Base-by-base conservation (phyloP, 1,140 invertebrate genomes). In the Zaprionus inermis region DNA sequence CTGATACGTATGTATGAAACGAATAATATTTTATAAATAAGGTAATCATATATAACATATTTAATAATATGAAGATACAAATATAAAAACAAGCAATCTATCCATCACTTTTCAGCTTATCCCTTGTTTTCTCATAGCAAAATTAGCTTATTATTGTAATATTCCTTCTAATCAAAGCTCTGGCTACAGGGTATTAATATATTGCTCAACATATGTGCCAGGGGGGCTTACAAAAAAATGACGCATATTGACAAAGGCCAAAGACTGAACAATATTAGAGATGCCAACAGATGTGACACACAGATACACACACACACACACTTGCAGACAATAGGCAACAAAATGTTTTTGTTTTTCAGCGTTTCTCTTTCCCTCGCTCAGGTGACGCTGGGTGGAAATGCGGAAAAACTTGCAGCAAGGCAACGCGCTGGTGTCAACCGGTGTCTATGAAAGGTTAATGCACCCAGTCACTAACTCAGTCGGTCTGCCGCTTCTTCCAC, bases 241-340 rank as follows among this genome's bases (percentile, higher is more conserved):
- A 51, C 44, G 44, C 60, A 51, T 46, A 64, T 20, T 61, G 44
- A 52, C 14, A 61, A 63, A 55, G 36, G 32, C 58, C 56, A 81
- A 55, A 65, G 34, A 11, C 44, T 22, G 18, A 49, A 49, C 44
- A 49, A 22, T 18, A 63, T 67, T 38, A 55, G 46, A 64, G 49
- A 60, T 65, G 56, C 49, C 77, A 79, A 64, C 79, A 82, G 78
- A 83, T 82, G 79, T 64, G 79, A 41, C 61, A 28, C 30, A 28
- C 55, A 7, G n/a, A 44, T 2, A 16, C 38, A 41, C 38, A 38
- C 57, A 24, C 30, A 32, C 55, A 38, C 61, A 28, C 30, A 32
- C 56, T 9, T n/a, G 12, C 38, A n/a, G n/a, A 32, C 4, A 32
- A 67, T 14, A 36, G 34, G 59, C 18, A 46, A 36, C 28, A 11